Base-by-base conservation (phyloP, 1,140 invertebrate genomes). In the Ceratina japonica region DNA sequence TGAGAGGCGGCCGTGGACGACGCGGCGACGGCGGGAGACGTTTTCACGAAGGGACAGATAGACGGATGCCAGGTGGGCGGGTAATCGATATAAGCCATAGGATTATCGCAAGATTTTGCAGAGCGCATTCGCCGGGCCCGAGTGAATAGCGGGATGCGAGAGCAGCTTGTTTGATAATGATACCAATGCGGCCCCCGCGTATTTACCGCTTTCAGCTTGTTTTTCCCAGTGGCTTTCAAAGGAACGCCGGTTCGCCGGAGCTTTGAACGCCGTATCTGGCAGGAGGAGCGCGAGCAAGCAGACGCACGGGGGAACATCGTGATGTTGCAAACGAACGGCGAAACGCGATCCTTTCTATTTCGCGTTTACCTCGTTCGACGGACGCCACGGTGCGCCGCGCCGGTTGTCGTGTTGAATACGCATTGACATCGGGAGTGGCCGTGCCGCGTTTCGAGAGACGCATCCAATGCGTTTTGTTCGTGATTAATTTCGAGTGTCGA, bases 21-120 rank as follows among this genome's bases (percentile, higher is more conserved):
- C 65, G 12, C 13, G 59, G 12, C 13, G 59, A 12, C 3, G 27
- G 27, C 27, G 22, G 7, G 10, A 51, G 15, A 10, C 27, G 37
- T 44, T 44, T 44, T 44, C 37, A 44, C 37, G 37, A 44, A 44
- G 5, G 37, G 37, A 44, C 37, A 44, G 37, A 44, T 44, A 10
- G 37, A 7, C 37, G 10, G 37, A 10, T 10, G 10, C 3, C 10
- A 44, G 37, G 37, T 44, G 5, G 37, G 37, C 5, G 10, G 66
- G 58, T 77, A 71, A 77, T 71, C 75, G 75, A 77, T 77, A 77
- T 71, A 77, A 77, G 75, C 66, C 75, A 62, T 77, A 37, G 75
- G 75, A 77, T 77, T 71, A 77, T 71, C 68, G 61, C 56, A 24
- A 59, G 68, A 68, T 77, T 62, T 24, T 18, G 56, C 27, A 16